A percentile compares a stretch with the other conserved stretches of the same genome.
These are phyloP conservation scores for Baronia brevicornis DNA, from an alignment of 2,888 invertebrate species.

Conservation along the genomic window DNA sequence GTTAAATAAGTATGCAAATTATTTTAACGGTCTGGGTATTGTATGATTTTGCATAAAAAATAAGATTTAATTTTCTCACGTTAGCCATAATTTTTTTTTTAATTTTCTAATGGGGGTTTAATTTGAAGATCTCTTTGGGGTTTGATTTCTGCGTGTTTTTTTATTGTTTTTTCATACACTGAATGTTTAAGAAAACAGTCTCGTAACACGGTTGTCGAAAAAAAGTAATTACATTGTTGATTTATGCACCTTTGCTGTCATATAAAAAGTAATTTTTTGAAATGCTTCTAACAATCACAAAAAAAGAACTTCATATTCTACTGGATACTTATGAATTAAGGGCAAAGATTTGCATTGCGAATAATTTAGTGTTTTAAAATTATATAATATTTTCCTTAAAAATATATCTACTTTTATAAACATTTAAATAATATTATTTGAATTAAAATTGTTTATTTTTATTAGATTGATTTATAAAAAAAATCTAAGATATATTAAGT, in stretches of 20 bases:
- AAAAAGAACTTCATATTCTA: too few relatives aligned
- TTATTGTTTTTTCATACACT: conserved; percentile 37
- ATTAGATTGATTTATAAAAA: too few relatives aligned
- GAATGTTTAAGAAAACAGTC: conserved; percentile 69
- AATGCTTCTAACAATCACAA: too few relatives aligned
- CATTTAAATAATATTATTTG: too few relatives aligned
- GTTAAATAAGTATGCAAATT: conserved; percentile 58
- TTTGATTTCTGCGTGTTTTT: conserved; percentile 51
- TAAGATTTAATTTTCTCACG: conserved; percentile 70
- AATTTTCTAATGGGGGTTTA: conserved; percentile 71
- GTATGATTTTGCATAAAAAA: conserved; percentile 43
- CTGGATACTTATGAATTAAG: too few relatives aligned
- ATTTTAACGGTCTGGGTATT: conserved; percentile 56
- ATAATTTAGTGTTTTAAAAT: too few relatives aligned
- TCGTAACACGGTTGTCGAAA: conserved; percentile 71
- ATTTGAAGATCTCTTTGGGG: conserved; percentile 74
- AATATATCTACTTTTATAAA: too few relatives aligned
- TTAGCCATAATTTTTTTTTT: conserved; percentile 49
- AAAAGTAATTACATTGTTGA: conserved; percentile 67
- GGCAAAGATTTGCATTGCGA: too few relatives aligned
- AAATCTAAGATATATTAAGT: too few relatives aligned
- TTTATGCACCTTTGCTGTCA: conserved; percentile 46
- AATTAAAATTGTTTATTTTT: too few relatives aligned
- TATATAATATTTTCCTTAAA: too few relatives aligned
- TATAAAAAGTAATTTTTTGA: conserved; percentile 12